A percentile compares a stretch with the other conserved stretches of the same genome.
phyloP scores from a whole-genome alignment of 2,888 invertebrate species.

The Apodemia zela region DNA sequence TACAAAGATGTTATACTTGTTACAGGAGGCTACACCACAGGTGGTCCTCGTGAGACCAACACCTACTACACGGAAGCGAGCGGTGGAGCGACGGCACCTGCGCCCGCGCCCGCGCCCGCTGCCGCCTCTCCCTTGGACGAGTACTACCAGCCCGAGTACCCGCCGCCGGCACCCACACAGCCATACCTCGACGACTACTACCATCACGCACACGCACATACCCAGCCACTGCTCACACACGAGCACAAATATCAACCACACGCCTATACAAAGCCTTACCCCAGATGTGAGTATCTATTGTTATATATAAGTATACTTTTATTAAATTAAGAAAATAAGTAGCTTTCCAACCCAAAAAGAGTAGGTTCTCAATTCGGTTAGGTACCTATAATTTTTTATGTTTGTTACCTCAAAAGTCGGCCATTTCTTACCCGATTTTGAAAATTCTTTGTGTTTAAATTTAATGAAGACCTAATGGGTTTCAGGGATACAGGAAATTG shows the following conservation, averaged over 20 bases:
- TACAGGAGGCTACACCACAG: conserved; percentile 79
- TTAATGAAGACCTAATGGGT: no score
- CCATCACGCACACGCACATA: conserved; percentile 87
- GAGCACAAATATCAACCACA: conserved; percentile 87
- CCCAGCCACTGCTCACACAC: conserved; percentile 78
- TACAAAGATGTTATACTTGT: conserved; percentile 27
- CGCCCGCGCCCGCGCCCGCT: conserved; percentile 53
- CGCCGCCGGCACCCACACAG: conserved; percentile 67
- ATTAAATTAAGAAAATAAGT: no score
- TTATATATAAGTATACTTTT: no score
- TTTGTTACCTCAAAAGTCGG: no score
- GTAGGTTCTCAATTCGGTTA: no score
- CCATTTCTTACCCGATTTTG: no score
- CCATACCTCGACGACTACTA: conserved; percentile 86
- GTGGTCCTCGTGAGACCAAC: conserved; percentile 75
- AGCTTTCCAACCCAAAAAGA: no score
- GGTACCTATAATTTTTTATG: no score
- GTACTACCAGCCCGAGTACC: conserved; percentile 73
- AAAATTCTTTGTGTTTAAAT: no score
- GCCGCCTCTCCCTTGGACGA: conserved; percentile 77
- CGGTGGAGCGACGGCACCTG: conserved; percentile 47
- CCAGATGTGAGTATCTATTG: conserved; percentile 78
- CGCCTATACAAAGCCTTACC: conserved; percentile 85
- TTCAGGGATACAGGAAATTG: no score
- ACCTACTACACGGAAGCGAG: conserved; percentile 72